These are phyloP conservation scores for Drosophila kuntzei DNA, from an alignment of 2,888 invertebrate genomes.

Conservation along the genomic window DNA sequence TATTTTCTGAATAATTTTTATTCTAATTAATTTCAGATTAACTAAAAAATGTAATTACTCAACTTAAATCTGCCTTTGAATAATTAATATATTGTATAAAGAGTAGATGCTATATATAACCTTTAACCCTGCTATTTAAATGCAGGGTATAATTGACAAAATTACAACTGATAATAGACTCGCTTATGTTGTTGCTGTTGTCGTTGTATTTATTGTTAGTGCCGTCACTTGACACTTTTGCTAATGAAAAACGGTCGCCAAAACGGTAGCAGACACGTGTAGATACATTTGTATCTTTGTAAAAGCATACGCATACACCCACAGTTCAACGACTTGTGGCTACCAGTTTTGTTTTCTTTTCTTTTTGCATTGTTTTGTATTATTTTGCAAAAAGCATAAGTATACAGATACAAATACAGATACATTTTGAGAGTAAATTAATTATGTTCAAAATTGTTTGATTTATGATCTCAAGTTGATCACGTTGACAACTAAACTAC, in stretches of 20 bases:
- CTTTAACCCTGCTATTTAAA: background rate
- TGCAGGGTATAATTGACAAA: constrained; percentile 9
- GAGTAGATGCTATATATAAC: background rate
- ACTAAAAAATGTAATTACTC: background rate
- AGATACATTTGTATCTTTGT: constrained; percentile 69
- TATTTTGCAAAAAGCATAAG: constrained; percentile 32
- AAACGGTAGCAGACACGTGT: constrained; percentile 55
- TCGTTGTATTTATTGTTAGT: constrained; percentile 11
- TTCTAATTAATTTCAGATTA: background rate
- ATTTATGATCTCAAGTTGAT: constrained; percentile 44
- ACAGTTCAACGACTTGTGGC: constrained; percentile 63
- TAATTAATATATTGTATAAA: background rate
- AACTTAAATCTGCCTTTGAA: background rate
- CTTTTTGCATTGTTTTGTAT: constrained; percentile 13
- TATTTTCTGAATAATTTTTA: no score
- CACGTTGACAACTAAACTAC: constrained; percentile 37
- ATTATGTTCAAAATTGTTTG: constrained; percentile 41
- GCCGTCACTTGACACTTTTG: constrained; percentile 56
- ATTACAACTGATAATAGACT: background rate
- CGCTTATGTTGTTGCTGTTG: background rate
- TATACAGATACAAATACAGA: constrained; percentile 6
- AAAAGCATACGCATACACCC: constrained; percentile 4
- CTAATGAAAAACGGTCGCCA: constrained; percentile 44
- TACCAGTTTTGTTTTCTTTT: constrained; percentile 44
- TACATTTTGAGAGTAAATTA: constrained; percentile 32